These are phyloP conservation scores for Trachythela sp. DNA, from an alignment of 64 coral and sea anemone species.

Conservation along the genomic window DNA sequence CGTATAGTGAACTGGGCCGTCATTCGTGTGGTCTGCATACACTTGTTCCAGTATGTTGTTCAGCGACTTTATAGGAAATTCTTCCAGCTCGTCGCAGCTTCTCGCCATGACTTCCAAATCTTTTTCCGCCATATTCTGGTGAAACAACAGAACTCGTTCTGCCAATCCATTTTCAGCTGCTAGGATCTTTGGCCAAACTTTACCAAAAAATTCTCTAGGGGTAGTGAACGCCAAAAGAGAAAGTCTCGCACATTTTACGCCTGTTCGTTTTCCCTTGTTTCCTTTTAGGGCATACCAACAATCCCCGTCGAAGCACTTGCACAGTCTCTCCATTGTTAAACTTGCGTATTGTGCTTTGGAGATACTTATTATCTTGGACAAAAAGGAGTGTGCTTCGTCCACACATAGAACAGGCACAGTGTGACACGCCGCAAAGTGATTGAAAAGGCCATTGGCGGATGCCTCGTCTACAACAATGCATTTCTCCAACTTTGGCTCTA, in stretches of 20 bases:
- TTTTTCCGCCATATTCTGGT: constrained; percentile 9
- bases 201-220: constrained; percentile 8
- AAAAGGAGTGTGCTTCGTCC: constrained; percentile 39
- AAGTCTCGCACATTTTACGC: constrained; percentile 1
- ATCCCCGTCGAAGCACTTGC: constrained; percentile 39
- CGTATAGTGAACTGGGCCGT: constrained; percentile 12
- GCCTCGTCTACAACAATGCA: constrained; percentile 14
- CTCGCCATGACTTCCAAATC: constrained; percentile 54
- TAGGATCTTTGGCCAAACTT: constrained; percentile 50
- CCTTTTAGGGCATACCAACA: constrained; percentile 43
- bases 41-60: constrained; percentile 31
- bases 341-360: neutral
- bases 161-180: constrained; percentile 46
- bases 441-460: neutral
- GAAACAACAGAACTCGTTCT: constrained; percentile 38
- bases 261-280: constrained; percentile 43
- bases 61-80: constrained; percentile 25
- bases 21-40: constrained; percentile 25
- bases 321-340: constrained; percentile 42
- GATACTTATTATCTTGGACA: constrained; percentile 20
- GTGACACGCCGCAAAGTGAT: neutral
- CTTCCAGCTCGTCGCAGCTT: constrained; percentile 22
- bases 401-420: constrained; percentile 33
- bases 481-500: constrained; percentile 36
- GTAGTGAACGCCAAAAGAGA: constrained; percentile 20